phyloP scores from a whole-genome alignment of 2,888 invertebrate species.

The Troides helena region DNA sequence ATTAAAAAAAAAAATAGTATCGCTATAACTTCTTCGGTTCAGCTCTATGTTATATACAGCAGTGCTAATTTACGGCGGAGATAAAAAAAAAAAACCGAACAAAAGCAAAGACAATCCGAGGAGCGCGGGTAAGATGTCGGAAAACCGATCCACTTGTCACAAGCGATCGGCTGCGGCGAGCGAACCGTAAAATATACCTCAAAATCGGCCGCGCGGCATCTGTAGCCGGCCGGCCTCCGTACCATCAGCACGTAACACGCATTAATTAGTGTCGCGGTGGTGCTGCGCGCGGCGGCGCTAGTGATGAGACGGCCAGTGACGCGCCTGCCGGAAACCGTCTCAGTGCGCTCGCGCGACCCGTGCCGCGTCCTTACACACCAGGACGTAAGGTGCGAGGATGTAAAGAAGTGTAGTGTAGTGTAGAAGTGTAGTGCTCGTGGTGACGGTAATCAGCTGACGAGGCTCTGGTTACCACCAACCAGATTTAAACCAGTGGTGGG shows the following conservation, averaged over 20 bases:
- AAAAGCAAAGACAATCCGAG: slow-evolving; percentile 29
- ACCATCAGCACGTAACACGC: slow-evolving; percentile 54
- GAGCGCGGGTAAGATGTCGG: slow-evolving; percentile 54
- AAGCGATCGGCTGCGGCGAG: slow-evolving; percentile 65
- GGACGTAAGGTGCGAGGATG: no score
- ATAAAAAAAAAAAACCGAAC: slow-evolving; percentile 1
- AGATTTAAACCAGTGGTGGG: no score
- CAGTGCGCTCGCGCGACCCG: no score
- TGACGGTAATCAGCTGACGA: no score
- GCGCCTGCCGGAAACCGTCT: background rate
- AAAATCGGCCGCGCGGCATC: slow-evolving; percentile 67
- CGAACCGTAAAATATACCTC: slow-evolving; percentile 76
- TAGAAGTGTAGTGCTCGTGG: no score
- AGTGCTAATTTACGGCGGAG: background rate
- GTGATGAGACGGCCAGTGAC: slow-evolving; percentile 9
- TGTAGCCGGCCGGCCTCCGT: slow-evolving; percentile 53
- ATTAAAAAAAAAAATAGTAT: no score
- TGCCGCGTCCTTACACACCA: no score
- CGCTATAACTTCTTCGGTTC: background rate
- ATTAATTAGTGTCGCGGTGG: slow-evolving; percentile 36
- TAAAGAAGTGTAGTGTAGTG: no score
- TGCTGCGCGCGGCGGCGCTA: slow-evolving; percentile 28
- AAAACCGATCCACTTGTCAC: slow-evolving; percentile 73
- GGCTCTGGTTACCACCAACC: no score
- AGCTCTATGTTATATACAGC: slow-evolving; percentile 4